Base-by-base conservation (phyloP, 2,888 invertebrate species). In the Nomada hirtipes region DNA sequence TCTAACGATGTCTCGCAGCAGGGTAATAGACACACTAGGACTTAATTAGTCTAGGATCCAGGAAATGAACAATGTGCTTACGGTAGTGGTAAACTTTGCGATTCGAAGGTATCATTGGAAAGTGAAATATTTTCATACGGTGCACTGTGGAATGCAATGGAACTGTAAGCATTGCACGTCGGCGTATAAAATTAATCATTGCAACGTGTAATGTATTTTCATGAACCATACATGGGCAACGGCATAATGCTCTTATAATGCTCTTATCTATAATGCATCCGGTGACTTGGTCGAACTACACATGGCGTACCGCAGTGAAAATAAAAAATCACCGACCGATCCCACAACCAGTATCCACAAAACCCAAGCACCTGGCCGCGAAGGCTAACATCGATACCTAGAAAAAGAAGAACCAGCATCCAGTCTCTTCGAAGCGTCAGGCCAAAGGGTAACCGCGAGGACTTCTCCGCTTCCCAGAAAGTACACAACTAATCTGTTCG, bases 151-250 rank as follows among this genome's bases (percentile, higher is more conserved):
- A 42, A 29, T 70, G n/a, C 77, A 29, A 29, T 53, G 52, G 76
- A 64, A 55, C 64, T 44, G 18, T 53, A 26, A 36, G 52, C 77
- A 11, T 20, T 18, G 42, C 44, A 13, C 15, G n/a, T 42, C 72
- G 44, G 53, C 59, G 55, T 81, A 81, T 55, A 72, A 77, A 83
- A 82, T 83, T 83, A 82, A 78, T 83, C 82, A 83, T 70, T 69
- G 70, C 61, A 57, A 47, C 70, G 73, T 73, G 78, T 78, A 82
- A 83, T 83, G 77, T 79, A 73, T 78, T 72, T 80, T 72, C 60
- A 2, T 55, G 42, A 10, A 59, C 20, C 53, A 47, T 60, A 50
- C 52, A 60, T 44, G 42, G 26, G 70, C 26, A n/a, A 63, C 26
- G 26, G 77, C 61, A 29, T 52, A 44, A 71, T 71, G 71, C 71